phyloP scores from a whole-genome alignment of 2,797 vertebrate species.

The Sciurus vulgaris region DNA sequence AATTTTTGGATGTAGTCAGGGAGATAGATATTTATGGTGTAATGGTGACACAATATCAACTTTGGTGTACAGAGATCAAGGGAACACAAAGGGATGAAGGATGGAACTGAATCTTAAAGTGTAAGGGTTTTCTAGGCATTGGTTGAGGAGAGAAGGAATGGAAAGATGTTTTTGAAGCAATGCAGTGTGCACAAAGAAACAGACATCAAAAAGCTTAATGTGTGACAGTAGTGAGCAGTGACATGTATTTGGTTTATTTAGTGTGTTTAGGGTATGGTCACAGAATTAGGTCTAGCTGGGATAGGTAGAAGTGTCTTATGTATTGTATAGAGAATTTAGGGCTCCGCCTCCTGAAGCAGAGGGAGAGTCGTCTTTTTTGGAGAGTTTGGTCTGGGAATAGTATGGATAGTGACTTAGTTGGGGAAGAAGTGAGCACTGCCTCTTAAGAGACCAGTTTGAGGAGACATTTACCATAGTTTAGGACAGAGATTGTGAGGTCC shows the following conservation, averaged over 20 bases:
- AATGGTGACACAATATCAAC: background rate
- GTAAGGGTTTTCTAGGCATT: background rate
- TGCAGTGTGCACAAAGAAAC: background rate
- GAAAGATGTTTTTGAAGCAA: background rate
- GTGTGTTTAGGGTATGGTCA: background rate
- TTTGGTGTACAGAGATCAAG: background rate
- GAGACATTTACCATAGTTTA: background rate
- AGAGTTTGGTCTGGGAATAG: background rate
- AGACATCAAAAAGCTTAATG: background rate
- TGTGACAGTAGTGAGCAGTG: background rate
- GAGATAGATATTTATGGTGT: background rate
- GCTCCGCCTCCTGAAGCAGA: background rate
- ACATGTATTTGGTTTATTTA: background rate
- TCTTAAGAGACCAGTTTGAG: background rate
- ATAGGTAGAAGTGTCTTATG: background rate
- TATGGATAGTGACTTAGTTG: background rate
- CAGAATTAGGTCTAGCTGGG: background rate
- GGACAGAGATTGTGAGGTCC: background rate
- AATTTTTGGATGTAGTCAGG: background rate
- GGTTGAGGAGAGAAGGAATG: background rate
- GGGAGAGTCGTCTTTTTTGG: background rate
- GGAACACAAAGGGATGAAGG: background rate
- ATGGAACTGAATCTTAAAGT: background rate
- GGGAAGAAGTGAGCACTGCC: background rate
- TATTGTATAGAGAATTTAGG: background rate